Evolutionary conservation across 1,140 invertebrate genomes (phyloP), one percentile per base, ranked within the genome.

Genomic region (Muscidifurax raptorellus): DNA sequence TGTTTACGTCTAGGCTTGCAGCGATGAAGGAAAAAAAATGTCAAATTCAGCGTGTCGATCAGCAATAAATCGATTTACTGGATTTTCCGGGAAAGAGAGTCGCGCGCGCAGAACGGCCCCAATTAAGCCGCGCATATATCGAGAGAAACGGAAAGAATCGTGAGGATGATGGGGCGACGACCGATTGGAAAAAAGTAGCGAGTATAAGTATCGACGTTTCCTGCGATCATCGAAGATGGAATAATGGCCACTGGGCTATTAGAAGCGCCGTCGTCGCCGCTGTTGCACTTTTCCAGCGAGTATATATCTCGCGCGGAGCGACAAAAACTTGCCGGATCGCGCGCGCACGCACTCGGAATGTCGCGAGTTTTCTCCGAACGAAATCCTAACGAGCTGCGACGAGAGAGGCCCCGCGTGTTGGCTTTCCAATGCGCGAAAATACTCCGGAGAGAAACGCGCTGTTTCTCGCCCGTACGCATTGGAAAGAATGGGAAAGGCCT

Each of bases 311-410:
- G 69, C 6, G 9, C 40, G 13, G 40, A 15, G 12, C 27, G 27
- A 28, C 71, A 83, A 83, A 83, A 83, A 83, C 72, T 83, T 32
- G 74, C 32, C 25, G 71, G 13, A n/a, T 9, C 22, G 28, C 4
- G 30, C 10, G 18, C 59, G 7, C 64, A 7, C 25, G 6, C 32
- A 15, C n/a, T 25, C 40, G 71, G 77, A 84, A 84, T 84, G 77
- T 32, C 52, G 75, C 28, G 59, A 74, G 66, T 84, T 84, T 84
- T 84, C 83, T 80, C 83, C 69, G 76, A 84, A 84, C 59, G 69
- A 84, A 84, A 84, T 84, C 64, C 47, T 74, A 74, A 59, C 77
- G 47, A 80, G 32, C 44, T 59, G 18, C 15, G n/a, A n/a, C n/a
- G 18, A 18, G 18, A 18, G 47, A 52, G 47, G 47, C 18, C 52